phyloP scores from a whole-genome alignment of 2,113 vertebrate species.

The Dermatemys mawii region DNA sequence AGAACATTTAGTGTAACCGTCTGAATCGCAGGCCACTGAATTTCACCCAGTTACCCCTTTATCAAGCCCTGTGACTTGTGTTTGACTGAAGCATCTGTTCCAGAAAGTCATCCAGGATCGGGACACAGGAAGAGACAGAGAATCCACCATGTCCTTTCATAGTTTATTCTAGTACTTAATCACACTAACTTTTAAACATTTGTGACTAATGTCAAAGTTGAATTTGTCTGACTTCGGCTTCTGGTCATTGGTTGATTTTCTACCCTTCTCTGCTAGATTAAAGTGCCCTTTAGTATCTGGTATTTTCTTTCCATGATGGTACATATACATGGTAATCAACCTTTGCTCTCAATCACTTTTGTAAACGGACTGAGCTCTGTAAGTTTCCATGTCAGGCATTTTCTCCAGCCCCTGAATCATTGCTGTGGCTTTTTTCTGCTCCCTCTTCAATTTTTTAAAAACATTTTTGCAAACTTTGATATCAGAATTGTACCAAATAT shows the following conservation, averaged over 20 bases:
- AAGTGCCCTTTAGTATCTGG: background rate
- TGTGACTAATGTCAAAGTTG: background rate
- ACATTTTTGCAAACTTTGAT: background rate
- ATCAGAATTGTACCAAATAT: background rate
- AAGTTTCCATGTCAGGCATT: background rate
- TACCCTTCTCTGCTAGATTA: background rate
- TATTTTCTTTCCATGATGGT: background rate
- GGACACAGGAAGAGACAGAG: background rate
- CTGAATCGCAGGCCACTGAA: background rate
- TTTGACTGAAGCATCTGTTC: background rate
- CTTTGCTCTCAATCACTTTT: background rate
- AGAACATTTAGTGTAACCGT: background rate
- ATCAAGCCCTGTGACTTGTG: background rate
- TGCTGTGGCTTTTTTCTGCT: background rate
- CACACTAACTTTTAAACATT: background rate
- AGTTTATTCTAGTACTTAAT: background rate
- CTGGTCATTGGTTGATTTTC: background rate
- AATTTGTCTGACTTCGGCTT: background rate
- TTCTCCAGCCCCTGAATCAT: background rate
- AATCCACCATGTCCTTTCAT: background rate
- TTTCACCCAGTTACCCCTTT: background rate
- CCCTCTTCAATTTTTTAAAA: background rate
- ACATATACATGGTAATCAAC: background rate
- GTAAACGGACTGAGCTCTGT: background rate
- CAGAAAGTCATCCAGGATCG: background rate